Conservation (phyloP, 2,113 vertebrate species). For the Physeter macrocephalus region DNA sequence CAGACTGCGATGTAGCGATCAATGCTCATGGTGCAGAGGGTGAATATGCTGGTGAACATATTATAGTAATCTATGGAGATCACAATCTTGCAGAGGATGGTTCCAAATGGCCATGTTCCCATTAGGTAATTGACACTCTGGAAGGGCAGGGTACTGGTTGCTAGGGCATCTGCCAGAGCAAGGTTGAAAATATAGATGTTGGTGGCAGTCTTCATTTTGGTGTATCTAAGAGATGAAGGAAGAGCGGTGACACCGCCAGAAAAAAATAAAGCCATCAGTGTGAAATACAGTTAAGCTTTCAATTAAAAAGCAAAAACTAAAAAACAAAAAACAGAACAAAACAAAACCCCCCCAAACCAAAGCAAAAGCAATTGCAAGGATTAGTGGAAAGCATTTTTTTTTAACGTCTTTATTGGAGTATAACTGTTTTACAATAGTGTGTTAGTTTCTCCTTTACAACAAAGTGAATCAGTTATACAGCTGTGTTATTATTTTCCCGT, state of each 20-base stretch:
- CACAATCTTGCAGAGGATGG: slow-evolving; percentile 93
- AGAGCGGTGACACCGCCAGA: not conserved
- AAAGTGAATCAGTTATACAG: too few relatives aligned
- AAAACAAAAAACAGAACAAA: not conserved
- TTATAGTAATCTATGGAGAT: slow-evolving; percentile 99
- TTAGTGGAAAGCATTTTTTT: not conserved
- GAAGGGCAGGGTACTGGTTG: slow-evolving; percentile 97
- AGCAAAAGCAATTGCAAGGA: not conserved
- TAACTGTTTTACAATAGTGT: too few relatives aligned
- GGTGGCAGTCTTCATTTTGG: slow-evolving; percentile 99
- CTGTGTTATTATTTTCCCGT: too few relatives aligned
- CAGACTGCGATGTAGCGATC: slow-evolving; percentile 98
- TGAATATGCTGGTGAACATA: slow-evolving; percentile 99
- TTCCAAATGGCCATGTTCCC: slow-evolving; percentile 98
- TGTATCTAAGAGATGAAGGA: slow-evolving; percentile 85
- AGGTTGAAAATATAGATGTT: slow-evolving; percentile 99
- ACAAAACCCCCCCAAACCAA: not conserved
- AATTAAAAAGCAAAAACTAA: not conserved
- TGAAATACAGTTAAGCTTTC: not conserved
- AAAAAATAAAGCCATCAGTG: not conserved
- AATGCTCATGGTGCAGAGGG: slow-evolving; percentile 98
- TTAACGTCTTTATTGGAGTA: too few relatives aligned
- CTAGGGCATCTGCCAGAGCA: slow-evolving; percentile 94
- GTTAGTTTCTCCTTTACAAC: too few relatives aligned
- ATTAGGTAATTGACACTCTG: slow-evolving; percentile 98